These are phyloP conservation scores for Melopsittacus undulatus DNA, from an alignment of 2,797 vertebrate species.

Conservation along the genomic window DNA sequence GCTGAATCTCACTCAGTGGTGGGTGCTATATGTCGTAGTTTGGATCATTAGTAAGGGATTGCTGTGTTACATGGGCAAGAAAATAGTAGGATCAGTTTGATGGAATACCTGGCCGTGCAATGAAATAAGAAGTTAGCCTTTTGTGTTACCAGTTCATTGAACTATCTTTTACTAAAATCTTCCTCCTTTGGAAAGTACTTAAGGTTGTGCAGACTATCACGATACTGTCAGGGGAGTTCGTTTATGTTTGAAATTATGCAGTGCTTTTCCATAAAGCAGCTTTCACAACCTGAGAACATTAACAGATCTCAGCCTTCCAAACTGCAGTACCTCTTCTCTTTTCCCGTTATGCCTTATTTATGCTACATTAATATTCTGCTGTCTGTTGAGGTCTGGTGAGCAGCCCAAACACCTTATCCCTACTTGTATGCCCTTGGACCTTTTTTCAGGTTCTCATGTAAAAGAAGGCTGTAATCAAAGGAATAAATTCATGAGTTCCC, in stretches of 20 bases:
- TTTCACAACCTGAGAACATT: background rate
- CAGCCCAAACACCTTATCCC: background rate
- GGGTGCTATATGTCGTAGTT: background rate
- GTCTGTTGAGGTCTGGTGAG: background rate
- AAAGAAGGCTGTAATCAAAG: slow-evolving; percentile 43
- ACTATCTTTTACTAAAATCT: background rate
- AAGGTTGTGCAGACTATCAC: background rate
- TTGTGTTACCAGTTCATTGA: background rate
- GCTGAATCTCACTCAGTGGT: background rate
- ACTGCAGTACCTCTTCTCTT: background rate
- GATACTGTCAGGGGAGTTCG: background rate
- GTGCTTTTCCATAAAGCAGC: background rate
- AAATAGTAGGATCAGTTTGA: background rate
- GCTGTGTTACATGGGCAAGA: background rate
- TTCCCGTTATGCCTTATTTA: background rate
- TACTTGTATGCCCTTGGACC: slow-evolving; percentile 4
- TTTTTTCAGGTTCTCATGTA: slow-evolving; percentile 5
- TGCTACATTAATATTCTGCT: background rate
- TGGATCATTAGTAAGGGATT: background rate
- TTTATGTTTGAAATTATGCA: background rate
- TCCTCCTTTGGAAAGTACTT: background rate
- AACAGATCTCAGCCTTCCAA: background rate
- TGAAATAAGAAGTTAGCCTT: background rate
- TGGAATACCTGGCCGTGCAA: background rate
- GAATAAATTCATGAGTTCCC: slow-evolving; percentile 54